Evolutionary conservation across 2,113 vertebrate genomes (phyloP).

Genomic region (Mungos mungo): DNA sequence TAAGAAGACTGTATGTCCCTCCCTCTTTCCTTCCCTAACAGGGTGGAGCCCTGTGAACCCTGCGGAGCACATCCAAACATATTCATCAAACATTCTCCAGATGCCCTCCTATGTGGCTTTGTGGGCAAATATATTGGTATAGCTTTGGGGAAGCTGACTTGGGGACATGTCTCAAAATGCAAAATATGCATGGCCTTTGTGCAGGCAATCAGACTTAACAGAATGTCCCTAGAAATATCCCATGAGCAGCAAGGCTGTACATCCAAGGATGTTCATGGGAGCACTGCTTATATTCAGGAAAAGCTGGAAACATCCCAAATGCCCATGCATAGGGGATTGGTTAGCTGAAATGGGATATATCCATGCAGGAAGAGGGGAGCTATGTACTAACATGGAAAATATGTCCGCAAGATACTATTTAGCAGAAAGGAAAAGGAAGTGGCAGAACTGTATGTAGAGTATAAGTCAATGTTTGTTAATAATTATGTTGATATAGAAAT

Average conservation of each 20-base stretch:
- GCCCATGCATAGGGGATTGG: neutral
- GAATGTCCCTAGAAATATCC: neutral
- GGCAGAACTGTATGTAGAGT: neutral
- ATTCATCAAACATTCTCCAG: neutral
- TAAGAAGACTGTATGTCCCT: conserved; percentile 2
- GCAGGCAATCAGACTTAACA: neutral
- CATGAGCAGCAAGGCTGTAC: neutral
- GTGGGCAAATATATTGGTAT: neutral
- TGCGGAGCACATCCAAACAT: neutral
- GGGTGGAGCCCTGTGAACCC: neutral
- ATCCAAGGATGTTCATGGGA: neutral
- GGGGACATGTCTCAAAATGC: neutral
- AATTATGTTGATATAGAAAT: neutral
- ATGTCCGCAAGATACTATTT: neutral
- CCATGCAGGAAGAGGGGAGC: neutral
- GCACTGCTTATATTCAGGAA: neutral
- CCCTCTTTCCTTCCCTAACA: neutral
- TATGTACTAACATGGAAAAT: neutral
- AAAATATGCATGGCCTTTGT: neutral
- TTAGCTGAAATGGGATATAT: neutral
- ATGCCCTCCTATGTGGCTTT: neutral
- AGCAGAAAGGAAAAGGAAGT: conserved; percentile 1
- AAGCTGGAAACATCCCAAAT: neutral
- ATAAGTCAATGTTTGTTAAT: neutral
- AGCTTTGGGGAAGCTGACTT: neutral